Conservation (phyloP, 1,140 invertebrate species). For the Caenorhabditis inopinata region DNA sequence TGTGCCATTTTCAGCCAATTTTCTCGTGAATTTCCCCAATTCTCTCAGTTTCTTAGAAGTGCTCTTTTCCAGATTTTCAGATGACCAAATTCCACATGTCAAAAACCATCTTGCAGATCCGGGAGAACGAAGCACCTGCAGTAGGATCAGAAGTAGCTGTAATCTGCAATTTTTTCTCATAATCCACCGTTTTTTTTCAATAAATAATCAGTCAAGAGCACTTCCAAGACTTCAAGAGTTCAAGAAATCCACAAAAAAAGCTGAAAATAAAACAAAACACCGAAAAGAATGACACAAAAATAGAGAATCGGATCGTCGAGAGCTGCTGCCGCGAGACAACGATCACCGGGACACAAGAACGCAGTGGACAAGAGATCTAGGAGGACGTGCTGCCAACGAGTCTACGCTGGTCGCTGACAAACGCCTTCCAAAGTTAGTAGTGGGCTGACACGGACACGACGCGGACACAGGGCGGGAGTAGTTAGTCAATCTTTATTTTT, state of each 20-base stretch:
- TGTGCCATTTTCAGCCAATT: not conserved
- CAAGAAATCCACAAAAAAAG: too few relatives aligned
- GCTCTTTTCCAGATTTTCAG: slow-evolving; percentile 29
- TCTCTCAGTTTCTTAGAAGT: not conserved
- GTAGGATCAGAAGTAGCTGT: not conserved
- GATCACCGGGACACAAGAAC: not conserved
- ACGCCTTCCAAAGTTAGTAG: not conserved
- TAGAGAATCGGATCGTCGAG: too few relatives aligned
- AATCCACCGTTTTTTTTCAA: not conserved
- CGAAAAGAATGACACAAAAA: too few relatives aligned
- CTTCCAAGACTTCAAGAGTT: too few relatives aligned
- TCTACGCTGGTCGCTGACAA: too few relatives aligned
- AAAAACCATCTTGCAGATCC: not conserved
- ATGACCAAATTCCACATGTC: not conserved
- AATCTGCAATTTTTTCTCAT: not conserved
- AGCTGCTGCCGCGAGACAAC: not conserved
- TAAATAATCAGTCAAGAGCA: not conserved
- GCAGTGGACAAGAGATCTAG: not conserved
- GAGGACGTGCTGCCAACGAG: too few relatives aligned
- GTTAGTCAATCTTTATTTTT: slow-evolving; percentile 33
- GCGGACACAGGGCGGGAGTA: slow-evolving; percentile 19
- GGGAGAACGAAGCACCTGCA: too few relatives aligned
- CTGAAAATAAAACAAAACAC: too few relatives aligned
- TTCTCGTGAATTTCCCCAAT: not conserved
- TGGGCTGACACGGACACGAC: not conserved